phyloP scores from a whole-genome alignment of 2,797 vertebrate species.

The Halcyon badia region DNA sequence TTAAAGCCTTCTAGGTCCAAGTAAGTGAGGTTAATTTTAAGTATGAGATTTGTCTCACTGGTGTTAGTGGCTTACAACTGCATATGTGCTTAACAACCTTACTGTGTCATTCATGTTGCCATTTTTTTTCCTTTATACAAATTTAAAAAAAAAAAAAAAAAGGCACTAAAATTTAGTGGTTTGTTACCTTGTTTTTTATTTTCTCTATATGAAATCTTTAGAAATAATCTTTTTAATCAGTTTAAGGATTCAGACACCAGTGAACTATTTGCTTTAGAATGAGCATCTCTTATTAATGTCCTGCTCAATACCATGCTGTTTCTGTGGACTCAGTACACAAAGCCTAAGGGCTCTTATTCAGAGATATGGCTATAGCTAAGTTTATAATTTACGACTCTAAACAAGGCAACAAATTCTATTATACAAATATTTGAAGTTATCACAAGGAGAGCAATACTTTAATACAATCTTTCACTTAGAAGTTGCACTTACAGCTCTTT shows the following conservation, averaged over 20 bases:
- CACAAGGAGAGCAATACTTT: constrained; percentile 27
- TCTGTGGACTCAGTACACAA: not conserved
- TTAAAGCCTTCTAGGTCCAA: not conserved
- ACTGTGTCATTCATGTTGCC: not conserved
- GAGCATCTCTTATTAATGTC: not conserved
- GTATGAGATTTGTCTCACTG: not conserved
- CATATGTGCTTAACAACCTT: not conserved
- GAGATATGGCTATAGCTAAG: not conserved
- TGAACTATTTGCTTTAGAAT: not conserved
- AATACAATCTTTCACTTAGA: constrained; percentile 64
- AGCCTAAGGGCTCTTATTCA: not conserved
- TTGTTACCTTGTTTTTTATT: not conserved
- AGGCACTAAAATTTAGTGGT: accelerated
- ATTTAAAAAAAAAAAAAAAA: not conserved
- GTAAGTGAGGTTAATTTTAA: not conserved
- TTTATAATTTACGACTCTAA: constrained; percentile 46
- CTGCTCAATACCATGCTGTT: not conserved
- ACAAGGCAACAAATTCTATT: constrained; percentile 41
- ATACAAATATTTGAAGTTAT: constrained; percentile 53
- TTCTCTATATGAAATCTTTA: not conserved
- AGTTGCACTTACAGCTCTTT: constrained; percentile 48
- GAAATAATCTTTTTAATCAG: not conserved
- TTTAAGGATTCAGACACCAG: not conserved
- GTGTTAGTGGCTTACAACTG: not conserved
- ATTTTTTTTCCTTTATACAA: not conserved